These are phyloP conservation scores for Chrysocyon brachyurus DNA, from an alignment of 2,797 vertebrate genomes.

Conservation along the genomic window DNA sequence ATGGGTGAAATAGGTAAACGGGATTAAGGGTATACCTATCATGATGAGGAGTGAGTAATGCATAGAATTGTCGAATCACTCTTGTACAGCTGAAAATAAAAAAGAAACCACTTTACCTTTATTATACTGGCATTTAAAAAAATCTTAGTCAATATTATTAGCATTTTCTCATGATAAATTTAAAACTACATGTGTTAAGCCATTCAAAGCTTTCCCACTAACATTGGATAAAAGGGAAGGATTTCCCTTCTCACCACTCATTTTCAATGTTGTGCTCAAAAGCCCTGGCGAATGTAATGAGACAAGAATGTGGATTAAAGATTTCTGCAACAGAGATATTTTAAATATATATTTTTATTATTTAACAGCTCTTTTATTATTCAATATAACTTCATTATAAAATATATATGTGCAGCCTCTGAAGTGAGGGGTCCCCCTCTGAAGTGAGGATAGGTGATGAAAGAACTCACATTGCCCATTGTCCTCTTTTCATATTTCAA, in stretches of 20 bases:
- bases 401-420: not conserved
- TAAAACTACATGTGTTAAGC: not conserved
- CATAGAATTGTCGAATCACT: not conserved
- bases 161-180: not conserved
- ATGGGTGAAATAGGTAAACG: not conserved
- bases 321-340: not conserved
- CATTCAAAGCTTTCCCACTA: not conserved
- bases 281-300: not conserved
- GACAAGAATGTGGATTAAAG: not conserved
- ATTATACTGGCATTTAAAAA: not conserved
- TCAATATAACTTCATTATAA: not conserved
- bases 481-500: slow-evolving; percentile 44
- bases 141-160: not conserved
- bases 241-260: not conserved
- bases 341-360: not conserved
- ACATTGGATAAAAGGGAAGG: not conserved
- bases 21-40: not conserved
- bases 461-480: not conserved
- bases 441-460: not conserved
- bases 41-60: not conserved
- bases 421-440: not conserved
- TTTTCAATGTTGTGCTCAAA: not conserved
- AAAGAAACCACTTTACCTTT: not conserved
- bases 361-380: not conserved
- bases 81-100: not conserved